Conservation (phyloP, 2,113 vertebrate genomes). For the Ictalurus punctatus region DNA sequence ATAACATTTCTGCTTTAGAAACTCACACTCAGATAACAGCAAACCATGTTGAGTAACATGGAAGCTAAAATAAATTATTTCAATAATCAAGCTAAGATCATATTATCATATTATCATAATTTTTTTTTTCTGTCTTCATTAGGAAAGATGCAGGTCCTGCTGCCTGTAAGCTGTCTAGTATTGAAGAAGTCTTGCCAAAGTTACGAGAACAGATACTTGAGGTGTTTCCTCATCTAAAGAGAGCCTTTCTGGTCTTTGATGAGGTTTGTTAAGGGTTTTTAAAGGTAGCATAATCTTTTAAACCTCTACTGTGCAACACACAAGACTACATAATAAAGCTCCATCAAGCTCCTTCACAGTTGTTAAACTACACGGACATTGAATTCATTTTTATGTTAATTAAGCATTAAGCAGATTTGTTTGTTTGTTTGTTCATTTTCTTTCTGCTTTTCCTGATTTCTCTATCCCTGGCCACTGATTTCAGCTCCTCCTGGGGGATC, state of each 20-base stretch:
- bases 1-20: background rate
- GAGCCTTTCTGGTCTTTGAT: conserved; percentile 56
- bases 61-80: background rate
- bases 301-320: background rate
- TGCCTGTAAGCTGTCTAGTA: conserved; percentile 37
- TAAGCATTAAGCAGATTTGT: background rate
- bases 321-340: background rate
- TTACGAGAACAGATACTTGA: conserved; percentile 49
- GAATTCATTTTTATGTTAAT: background rate
- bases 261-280: conserved; percentile 49
- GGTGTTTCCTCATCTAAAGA: conserved; percentile 59
- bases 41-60: background rate
- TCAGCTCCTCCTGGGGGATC: background rate
- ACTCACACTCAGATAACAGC: background rate
- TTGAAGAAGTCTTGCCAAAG: conserved; percentile 61
- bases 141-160: conserved; percentile 36
- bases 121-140: conserved; percentile 2
- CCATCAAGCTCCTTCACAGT: too few relatives aligned
- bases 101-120: background rate
- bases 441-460: background rate
- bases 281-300: background rate
- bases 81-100: background rate
- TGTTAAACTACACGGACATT: background rate
- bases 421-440: background rate
- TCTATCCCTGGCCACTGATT: background rate